Evolutionary conservation across 2,113 vertebrate genomes (phyloP).

Genomic region (Xiphophorus maculatus): DNA sequence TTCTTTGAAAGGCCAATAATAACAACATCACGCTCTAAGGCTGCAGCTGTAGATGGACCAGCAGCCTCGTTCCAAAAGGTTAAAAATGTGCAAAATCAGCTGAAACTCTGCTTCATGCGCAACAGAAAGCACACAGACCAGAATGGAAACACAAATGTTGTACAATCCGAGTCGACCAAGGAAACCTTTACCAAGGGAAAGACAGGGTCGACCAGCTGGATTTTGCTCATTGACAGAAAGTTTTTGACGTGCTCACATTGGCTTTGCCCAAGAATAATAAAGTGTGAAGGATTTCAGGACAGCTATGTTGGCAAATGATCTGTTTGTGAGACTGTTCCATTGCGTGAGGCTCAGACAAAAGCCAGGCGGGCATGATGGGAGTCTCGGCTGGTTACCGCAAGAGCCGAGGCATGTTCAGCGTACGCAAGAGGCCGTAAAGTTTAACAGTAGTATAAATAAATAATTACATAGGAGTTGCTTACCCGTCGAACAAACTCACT

Average conservation of each 20-base stretch:
- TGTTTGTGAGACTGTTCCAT: conserved; percentile 55
- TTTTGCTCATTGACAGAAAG: conserved; percentile 68
- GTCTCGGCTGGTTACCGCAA: conserved; percentile 53
- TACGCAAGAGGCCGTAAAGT: conserved; percentile 18
- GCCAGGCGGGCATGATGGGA: conserved; percentile 41
- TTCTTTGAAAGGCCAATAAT: conserved; percentile 43
- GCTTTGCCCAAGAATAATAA: conserved; percentile 74
- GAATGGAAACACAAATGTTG: conserved; percentile 72
- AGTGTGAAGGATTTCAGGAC: conserved; percentile 62
- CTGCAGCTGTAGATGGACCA: conserved; percentile 50
- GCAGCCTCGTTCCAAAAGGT: conserved; percentile 53
- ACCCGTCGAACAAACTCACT: conserved; percentile 34
- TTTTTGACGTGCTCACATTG: conserved; percentile 65
- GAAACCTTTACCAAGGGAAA: conserved; percentile 52
- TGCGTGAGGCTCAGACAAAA: conserved; percentile 52
- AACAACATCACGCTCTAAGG: conserved; percentile 38
- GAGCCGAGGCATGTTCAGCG: conserved; percentile 37
- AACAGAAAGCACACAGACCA: conserved; percentile 57
- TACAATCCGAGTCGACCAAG: conserved; percentile 55
- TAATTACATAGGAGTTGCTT: conserved; percentile 7
- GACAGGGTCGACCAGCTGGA: conserved; percentile 36
- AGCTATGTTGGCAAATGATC: conserved; percentile 59
- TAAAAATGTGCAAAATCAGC: conserved; percentile 67
- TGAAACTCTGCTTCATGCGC: conserved; percentile 31
- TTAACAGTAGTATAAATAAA: conserved; percentile 36